Evolutionary conservation across 1,140 invertebrate genomes (phyloP).

Genomic region (Nasonia vitripennis): DNA sequence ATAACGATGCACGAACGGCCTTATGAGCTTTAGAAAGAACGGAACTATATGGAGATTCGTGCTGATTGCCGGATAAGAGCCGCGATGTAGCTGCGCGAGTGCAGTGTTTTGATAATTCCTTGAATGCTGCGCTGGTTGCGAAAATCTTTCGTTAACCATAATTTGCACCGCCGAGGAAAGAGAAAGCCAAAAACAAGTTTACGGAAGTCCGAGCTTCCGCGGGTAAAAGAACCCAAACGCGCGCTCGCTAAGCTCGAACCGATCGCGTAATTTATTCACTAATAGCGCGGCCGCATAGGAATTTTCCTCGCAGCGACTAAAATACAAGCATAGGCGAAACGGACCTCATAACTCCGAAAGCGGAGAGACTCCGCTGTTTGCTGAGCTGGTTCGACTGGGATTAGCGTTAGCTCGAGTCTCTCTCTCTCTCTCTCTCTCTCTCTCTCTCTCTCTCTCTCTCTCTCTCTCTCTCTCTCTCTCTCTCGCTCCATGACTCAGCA

Average conservation of each 20-base stretch:
- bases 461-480: too few relatives aligned
- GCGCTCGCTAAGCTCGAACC: too few relatives aligned
- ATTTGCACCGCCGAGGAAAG: too few relatives aligned
- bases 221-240: not conserved
- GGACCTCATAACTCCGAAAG: not conserved
- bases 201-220: not conserved
- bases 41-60: not conserved
- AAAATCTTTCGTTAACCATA: too few relatives aligned
- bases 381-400: conserved; percentile 33
- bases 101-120: not conserved
- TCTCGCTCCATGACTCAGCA: conserved; percentile 15
- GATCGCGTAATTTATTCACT: conserved; percentile 14
- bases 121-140: not conserved
- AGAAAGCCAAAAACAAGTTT: too few relatives aligned
- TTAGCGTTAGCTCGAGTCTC: not conserved
- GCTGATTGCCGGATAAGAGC: not conserved
- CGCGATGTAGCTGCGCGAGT: not conserved
- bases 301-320: not conserved
- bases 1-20: not conserved
- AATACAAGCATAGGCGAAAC: not conserved
- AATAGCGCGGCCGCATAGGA: not conserved
- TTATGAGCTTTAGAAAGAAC: not conserved
- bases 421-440: too few relatives aligned
- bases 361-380: conserved; percentile 4
- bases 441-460: too few relatives aligned